Conservation (phyloP, 2,797 vertebrate genomes). For the Nyctalus aviator region DNA sequence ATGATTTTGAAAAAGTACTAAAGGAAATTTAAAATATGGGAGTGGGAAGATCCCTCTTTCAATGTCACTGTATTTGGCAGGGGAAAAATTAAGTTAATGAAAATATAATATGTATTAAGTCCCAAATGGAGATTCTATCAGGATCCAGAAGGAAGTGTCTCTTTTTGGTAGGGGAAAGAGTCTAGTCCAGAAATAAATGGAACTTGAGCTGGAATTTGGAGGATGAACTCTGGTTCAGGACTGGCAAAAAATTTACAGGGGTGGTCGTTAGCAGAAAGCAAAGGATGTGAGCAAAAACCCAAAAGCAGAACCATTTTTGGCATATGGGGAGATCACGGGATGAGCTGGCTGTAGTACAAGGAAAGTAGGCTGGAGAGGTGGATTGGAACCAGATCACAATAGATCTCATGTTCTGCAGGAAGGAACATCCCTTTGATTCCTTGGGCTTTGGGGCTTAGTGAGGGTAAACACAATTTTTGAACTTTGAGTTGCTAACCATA, state of each 20-base stretch:
- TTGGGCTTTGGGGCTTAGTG: not conserved
- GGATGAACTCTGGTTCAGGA: not conserved
- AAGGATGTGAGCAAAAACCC: not conserved
- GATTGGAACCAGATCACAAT: not conserved
- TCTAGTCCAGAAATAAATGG: not conserved
- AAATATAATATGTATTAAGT: conserved; percentile 9
- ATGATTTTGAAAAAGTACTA: conserved; percentile 6
- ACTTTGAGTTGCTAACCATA: not conserved
- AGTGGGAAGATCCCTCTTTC: not conserved
- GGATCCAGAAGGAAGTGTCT: not conserved
- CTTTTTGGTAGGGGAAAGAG: not conserved
- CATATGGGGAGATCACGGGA: not conserved
- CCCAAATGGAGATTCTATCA: not conserved
- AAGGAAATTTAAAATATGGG: not conserved
- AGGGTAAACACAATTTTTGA: not conserved
- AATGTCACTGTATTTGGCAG: not conserved
- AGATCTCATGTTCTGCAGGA: not conserved
- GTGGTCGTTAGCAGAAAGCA: not conserved
- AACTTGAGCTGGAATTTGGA: conserved; percentile 29
- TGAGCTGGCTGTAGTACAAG: not conserved
- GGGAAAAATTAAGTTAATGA: not conserved
- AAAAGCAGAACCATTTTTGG: not conserved
- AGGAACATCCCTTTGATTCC: not conserved
- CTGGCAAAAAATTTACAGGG: not conserved
- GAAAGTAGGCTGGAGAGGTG: not conserved